Evolutionary conservation across 2,797 vertebrate genomes (phyloP).

Genomic region (Manis pentadactyla): DNA sequence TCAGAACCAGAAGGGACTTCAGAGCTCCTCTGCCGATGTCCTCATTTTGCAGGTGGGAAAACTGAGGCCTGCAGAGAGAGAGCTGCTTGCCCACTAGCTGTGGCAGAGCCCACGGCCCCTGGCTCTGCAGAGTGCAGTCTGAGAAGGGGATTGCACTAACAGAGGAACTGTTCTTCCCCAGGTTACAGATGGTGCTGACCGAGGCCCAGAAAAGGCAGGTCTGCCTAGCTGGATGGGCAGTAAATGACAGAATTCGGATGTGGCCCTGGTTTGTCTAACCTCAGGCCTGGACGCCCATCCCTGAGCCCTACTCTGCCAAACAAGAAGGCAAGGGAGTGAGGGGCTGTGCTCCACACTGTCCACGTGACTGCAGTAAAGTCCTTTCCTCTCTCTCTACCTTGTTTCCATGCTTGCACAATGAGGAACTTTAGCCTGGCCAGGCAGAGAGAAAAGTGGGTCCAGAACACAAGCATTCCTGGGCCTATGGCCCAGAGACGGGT

Average conservation of each 20-base stretch:
- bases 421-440: not conserved
- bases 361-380: fast-evolving
- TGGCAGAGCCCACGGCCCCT: not conserved
- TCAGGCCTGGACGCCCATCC: not conserved
- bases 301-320: not conserved
- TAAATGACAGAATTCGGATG: not conserved
- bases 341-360: not conserved
- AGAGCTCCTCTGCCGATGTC: not conserved
- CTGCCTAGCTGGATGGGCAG: not conserved
- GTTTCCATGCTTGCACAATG: fast-evolving
- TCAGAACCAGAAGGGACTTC: not conserved
- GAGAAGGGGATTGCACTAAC: not conserved
- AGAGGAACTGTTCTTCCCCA: not conserved
- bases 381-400: not conserved
- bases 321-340: not conserved
- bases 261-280: not conserved
- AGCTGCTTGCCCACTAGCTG: too few relatives aligned
- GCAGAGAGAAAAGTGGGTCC: not conserved
- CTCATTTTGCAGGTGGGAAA: not conserved
- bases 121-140: not conserved
- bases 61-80: not conserved
- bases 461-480: not conserved
- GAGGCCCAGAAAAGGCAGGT: not conserved
- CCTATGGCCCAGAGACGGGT: not conserved
- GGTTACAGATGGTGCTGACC: too few relatives aligned